A percentile compares a stretch with the other conserved stretches of the same genome.
Conservation (phyloP, 2,113 vertebrate genomes). For the Sapayoa aenigma region DNA sequence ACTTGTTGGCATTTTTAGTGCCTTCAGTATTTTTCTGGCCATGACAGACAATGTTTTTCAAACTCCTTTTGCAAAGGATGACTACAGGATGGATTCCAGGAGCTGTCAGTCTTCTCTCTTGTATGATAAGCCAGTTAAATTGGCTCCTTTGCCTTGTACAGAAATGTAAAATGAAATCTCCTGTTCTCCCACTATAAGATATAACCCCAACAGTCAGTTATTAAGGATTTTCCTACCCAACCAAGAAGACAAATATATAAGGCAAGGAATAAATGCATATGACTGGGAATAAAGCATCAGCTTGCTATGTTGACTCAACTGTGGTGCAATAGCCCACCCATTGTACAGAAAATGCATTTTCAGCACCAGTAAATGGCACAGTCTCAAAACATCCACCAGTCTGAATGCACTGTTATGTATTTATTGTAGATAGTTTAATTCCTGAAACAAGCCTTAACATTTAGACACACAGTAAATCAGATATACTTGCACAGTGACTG, state of each 20-base stretch:
- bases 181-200: not conserved
- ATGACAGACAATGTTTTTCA: not conserved
- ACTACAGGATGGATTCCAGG: not conserved
- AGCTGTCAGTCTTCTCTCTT: not conserved
- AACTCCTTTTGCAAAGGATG: not conserved
- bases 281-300: not conserved
- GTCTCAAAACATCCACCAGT: not conserved
- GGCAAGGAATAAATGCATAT: not conserved
- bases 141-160: not conserved
- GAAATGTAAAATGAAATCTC: not conserved
- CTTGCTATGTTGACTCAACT: not conserved
- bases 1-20: not conserved
- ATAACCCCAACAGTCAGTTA: not conserved
- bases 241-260: not conserved
- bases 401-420: not conserved
- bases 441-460: not conserved
- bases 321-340: not conserved
- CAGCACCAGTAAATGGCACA: not conserved
- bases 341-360: slow-evolving; percentile 3
- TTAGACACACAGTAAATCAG: not conserved
- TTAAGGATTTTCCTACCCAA: not conserved
- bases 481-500: not conserved
- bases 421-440: not conserved
- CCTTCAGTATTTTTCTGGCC: not conserved
- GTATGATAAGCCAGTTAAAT: not conserved